These are phyloP conservation scores for Hystrix brachyura DNA, from an alignment of 2,113 vertebrate species.

Conservation along the genomic window DNA sequence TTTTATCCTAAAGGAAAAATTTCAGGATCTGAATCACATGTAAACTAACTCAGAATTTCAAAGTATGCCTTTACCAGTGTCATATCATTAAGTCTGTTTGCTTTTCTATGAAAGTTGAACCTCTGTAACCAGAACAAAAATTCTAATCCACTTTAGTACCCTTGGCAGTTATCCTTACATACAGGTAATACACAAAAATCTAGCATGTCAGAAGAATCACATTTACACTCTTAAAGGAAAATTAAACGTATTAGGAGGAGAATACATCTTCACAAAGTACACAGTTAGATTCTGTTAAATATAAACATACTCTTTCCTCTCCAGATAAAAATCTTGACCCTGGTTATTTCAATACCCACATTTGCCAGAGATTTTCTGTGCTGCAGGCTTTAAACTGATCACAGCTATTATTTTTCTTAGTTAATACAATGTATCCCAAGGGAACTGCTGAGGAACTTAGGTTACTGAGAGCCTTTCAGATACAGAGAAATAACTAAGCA, in stretches of 20 bases:
- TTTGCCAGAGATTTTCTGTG: background rate
- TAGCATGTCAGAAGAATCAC: background rate
- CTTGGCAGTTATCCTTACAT: background rate
- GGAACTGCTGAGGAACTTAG: slow-evolving; percentile 4
- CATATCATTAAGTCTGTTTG: background rate
- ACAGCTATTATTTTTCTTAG: slow-evolving; percentile 33
- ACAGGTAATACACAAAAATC: background rate
- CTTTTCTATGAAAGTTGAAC: background rate
- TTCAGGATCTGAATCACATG: background rate
- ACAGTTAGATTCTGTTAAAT: background rate
- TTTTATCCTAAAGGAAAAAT: background rate
- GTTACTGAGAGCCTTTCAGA: slow-evolving; percentile 49
- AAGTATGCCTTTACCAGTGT: background rate
- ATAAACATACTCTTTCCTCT: background rate
- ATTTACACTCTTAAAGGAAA: background rate
- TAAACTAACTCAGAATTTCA: slow-evolving; percentile 23
- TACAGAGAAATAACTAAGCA: background rate
- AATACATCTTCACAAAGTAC: background rate
- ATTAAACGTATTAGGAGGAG: background rate
- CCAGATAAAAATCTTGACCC: background rate
- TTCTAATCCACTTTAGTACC: background rate
- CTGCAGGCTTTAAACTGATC: background rate
- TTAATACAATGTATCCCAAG: slow-evolving; percentile 55
- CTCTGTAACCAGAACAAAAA: background rate
- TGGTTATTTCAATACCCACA: background rate